Evolutionary conservation across 2,797 vertebrate genomes (phyloP).

Genomic region (Mustela erminea): DNA sequence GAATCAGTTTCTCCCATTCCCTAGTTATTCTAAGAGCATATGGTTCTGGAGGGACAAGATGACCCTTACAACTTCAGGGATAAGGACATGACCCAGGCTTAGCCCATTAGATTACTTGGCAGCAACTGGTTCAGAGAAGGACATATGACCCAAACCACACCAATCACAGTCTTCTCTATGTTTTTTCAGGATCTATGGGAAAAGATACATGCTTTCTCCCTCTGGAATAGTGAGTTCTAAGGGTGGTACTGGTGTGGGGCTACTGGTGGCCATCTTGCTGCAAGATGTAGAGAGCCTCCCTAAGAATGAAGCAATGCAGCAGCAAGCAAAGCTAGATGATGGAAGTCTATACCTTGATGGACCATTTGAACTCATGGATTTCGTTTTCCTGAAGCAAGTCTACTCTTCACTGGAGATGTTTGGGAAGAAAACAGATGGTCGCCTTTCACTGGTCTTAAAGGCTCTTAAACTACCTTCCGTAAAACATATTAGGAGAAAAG

Average conservation of each 20-base stretch:
- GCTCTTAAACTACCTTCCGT: not conserved
- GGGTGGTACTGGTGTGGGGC: not conserved
- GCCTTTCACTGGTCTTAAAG: not conserved
- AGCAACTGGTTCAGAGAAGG: slow-evolving; percentile 23
- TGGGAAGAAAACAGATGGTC: not conserved
- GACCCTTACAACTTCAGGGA: not conserved
- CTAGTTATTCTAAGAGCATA: slow-evolving; percentile 22
- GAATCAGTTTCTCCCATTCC: not conserved
- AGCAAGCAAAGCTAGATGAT: slow-evolving; percentile 29
- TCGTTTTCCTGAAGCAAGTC: slow-evolving; percentile 19
- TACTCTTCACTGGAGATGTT: slow-evolving; percentile 31
- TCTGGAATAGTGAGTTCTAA: not conserved
- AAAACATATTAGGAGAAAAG: slow-evolving; percentile 6
- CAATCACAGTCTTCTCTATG: not conserved
- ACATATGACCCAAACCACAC: not conserved
- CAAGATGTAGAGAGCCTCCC: not conserved
- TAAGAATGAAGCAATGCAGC: not conserved
- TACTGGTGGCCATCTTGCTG: not conserved
- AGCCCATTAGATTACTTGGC: not conserved
- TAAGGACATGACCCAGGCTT: not conserved
- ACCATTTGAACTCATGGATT: slow-evolving; percentile 19
- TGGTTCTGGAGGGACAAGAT: not conserved
- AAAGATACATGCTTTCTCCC: not conserved
- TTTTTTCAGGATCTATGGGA: not conserved
- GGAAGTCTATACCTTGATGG: not conserved